Conservation (phyloP, 1,140 invertebrate species). For the Drosophila tsacasi region DNA sequence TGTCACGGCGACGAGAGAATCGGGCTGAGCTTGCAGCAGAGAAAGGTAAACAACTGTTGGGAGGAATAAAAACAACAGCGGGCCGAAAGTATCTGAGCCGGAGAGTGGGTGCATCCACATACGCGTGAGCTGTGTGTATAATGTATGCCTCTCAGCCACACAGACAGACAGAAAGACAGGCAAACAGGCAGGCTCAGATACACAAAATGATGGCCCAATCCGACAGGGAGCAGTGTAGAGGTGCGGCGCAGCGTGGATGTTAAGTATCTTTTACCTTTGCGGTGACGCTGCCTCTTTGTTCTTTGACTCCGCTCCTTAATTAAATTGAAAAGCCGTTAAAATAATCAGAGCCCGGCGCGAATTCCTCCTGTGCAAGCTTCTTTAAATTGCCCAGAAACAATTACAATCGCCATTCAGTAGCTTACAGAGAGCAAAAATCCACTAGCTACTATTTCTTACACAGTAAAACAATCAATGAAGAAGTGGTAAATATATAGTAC, state of each 20-base stretch:
- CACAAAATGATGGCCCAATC: conserved; percentile 38
- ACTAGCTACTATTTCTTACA: not conserved
- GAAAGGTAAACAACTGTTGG: conserved; percentile 58
- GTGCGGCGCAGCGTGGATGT: conserved; percentile 12
- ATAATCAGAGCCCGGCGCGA: conserved; percentile 57
- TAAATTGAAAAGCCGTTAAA: conserved; percentile 78
- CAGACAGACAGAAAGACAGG: conserved; percentile 16
- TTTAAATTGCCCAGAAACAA: conserved; percentile 35
- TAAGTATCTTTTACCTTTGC: conserved; percentile 51
- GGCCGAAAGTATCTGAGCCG: conserved; percentile 50
- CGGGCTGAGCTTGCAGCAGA: conserved; percentile 62
- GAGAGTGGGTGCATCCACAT: conserved; percentile 69
- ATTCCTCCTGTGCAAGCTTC: conserved; percentile 55
- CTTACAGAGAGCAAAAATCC: not conserved
- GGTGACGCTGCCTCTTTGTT: conserved; percentile 52
- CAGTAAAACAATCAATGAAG: not conserved
- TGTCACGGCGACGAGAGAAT: conserved; percentile 46
- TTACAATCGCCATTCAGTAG: conserved; percentile 21
- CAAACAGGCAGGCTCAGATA: conserved; percentile 39
- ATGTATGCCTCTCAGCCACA: conserved; percentile 58
- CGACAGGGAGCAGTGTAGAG: conserved; percentile 15
- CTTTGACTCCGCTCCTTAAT: conserved; percentile 54
- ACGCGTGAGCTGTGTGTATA: conserved; percentile 67
- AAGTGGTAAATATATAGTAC: too few species aligned
- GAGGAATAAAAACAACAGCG: conserved; percentile 39